A percentile compares a stretch with the other conserved stretches of the same genome.
These are phyloP conservation scores for Toxostoma redivivum DNA, from an alignment of 2,113 vertebrate genomes.

Conservation along the genomic window DNA sequence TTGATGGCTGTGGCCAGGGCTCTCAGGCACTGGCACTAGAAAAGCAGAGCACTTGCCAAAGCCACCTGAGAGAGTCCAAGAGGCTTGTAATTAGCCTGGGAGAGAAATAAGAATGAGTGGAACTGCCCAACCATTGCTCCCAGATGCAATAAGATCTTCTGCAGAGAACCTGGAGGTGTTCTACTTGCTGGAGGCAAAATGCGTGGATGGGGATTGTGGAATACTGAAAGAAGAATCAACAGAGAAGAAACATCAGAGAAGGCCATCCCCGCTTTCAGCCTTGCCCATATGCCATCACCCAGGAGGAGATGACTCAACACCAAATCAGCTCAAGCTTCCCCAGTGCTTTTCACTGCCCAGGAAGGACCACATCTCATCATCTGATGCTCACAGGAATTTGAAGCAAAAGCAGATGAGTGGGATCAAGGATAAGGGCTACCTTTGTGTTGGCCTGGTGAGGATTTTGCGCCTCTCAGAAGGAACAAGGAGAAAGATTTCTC, in stretches of 20 bases:
- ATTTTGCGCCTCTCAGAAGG: not conserved
- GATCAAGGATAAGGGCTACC: not conserved
- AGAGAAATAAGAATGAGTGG: not conserved
- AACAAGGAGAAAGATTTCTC: not conserved
- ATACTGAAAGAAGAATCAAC: not conserved
- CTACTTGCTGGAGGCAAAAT: not conserved
- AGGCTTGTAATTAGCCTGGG: not conserved
- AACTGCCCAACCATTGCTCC: accelerated
- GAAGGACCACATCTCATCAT: not conserved
- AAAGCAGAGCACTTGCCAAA: constrained; percentile 32
- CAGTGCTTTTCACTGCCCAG: not conserved
- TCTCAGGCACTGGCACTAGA: not conserved
- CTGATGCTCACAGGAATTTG: not conserved
- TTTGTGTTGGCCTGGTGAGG: not conserved
- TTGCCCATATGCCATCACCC: not conserved
- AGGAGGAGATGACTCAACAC: not conserved
- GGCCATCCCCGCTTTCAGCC: not conserved
- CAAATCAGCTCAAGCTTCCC: not conserved
- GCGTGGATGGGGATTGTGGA: accelerated
- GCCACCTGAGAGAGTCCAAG: not conserved
- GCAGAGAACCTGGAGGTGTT: not conserved
- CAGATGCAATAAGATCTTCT: not conserved
- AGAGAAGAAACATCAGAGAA: not conserved
- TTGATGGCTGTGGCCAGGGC: not conserved
- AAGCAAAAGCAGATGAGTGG: not conserved